A percentile compares a stretch with the other conserved stretches of the same genome.
These are phyloP conservation scores for Lamellibrachia luymesi DNA, from an alignment of 1,140 invertebrate genomes.

Conservation along the genomic window DNA sequence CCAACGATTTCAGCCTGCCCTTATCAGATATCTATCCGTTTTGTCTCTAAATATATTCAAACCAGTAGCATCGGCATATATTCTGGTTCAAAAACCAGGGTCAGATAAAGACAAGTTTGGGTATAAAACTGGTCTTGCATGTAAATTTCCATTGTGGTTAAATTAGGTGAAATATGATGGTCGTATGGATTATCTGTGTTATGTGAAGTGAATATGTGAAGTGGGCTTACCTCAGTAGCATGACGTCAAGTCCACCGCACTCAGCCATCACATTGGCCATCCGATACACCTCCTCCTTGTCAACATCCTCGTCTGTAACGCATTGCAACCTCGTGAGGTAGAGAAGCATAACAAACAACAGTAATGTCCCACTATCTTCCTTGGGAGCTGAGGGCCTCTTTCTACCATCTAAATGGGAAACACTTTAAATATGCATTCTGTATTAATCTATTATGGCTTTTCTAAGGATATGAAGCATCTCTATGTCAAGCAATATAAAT, in stretches of 20 bases:
- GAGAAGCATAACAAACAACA: not conserved
- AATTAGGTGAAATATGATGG: not conserved
- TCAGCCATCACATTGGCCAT: constrained; percentile 75
- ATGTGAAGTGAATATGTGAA: constrained; percentile 22
- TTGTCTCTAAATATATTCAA: no score
- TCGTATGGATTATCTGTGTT: not conserved
- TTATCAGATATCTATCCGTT: no score
- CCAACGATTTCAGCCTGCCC: no score
- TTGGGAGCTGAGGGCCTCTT: no score
- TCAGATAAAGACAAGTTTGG: not conserved
- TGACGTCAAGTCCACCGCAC: constrained; percentile 82
- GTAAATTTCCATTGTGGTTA: constrained; percentile 7
- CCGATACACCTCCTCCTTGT: constrained; percentile 91
- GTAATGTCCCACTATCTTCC: no score
- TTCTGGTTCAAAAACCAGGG: not conserved
- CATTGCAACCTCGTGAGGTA: not conserved
- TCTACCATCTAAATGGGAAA: no score
- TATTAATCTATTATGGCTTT: no score
- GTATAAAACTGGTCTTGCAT: constrained; percentile 6
- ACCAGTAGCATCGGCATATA: no score
- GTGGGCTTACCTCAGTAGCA: constrained; percentile 49
- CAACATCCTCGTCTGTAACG: constrained; percentile 74
- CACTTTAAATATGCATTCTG: no score
- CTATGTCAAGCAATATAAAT: no score
- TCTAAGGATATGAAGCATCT: no score